phyloP scores from a whole-genome alignment of 35 echinoderm and acorn worm genomes.

The Antedon bifida region DNA sequence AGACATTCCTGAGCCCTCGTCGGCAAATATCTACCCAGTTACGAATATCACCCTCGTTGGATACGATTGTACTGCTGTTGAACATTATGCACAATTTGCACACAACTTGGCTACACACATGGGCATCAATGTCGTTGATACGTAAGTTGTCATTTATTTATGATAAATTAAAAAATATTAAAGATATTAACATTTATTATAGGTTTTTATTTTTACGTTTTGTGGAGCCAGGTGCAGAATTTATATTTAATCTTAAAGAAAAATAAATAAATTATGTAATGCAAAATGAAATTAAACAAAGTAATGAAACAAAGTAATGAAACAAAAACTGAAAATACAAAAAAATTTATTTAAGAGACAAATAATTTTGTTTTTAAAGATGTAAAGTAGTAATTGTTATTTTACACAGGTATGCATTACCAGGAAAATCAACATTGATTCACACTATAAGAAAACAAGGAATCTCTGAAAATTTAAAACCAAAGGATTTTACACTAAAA shows the following conservation, averaged over 20 bases:
- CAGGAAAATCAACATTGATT: not conserved
- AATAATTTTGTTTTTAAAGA: too few relatives aligned
- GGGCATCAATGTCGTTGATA: conserved; percentile 58
- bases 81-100: conserved; percentile 79
- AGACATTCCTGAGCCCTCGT: conserved; percentile 44
- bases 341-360: not conserved
- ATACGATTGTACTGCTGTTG: conserved; percentile 63
- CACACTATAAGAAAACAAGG: not conserved
- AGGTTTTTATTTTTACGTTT: too few relatives aligned
- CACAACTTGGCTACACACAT: conserved; percentile 82
- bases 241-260: too few relatives aligned
- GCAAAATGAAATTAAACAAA: too few relatives aligned
- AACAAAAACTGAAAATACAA: too few relatives aligned
- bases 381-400: too few relatives aligned
- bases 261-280: too few relatives aligned
- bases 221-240: too few relatives aligned
- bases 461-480: not conserved
- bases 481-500: not conserved
- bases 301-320: too few relatives aligned
- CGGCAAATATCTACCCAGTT: conserved; percentile 43
- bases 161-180: too few relatives aligned
- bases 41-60: conserved; percentile 47
- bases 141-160: conserved; percentile 17
- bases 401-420: not conserved
- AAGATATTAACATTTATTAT: too few relatives aligned